Base-by-base conservation (phyloP, 2,888 invertebrate genomes). In the Resseliella maxima region DNA sequence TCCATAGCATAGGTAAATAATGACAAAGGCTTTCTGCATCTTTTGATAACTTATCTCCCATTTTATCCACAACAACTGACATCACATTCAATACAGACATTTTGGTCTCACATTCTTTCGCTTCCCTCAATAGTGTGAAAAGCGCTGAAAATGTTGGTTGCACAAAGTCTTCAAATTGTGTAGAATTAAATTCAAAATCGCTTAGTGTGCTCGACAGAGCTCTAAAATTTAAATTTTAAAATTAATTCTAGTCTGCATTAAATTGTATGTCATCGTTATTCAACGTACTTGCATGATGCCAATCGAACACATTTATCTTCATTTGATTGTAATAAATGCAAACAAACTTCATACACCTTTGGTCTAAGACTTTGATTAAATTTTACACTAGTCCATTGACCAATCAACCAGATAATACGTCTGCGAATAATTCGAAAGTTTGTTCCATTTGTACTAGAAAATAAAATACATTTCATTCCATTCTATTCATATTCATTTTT, bases 21-120 rank as follows among this genome's bases (percentile, higher is more conserved):
- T 94, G 93, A 88, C 96, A 94, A 86, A 98, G 93, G 24, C 95
- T 93, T 87, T 93, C 92, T 87, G 93, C 92, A 90, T 95, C 94
- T 1, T 90, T 89, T 86, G 94, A 94, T 85, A 96, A 95, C 86
- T 94, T 94, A 85, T 93, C 93, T 31, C 95, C 96, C 90, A 96
- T 95, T 86, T 97, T 93, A 91, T 98, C 97, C 89, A 97, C 95
- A 89, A 98, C 94, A 90, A 96, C 95, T 83, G 97, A 97, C 90
- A 98, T 94, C 87, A 97, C 97, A 91, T 95, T 95, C 54, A 99
- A 92, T 35, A 98, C 96, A 90, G 96, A 96, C 96, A 98, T 97
- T 94, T 98, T 98, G 0, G 97, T 97, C 90, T 98, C 98, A 92
- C 97, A 97, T 91, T 98, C 97, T 88, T 94, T 93, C 0, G 96